Percentiles rank a stretch among this genome's conserved stretches.
Conservation (phyloP, 30 jellyfish, hydroid and myxozoan species). For the Hydractinia echinata region DNA sequence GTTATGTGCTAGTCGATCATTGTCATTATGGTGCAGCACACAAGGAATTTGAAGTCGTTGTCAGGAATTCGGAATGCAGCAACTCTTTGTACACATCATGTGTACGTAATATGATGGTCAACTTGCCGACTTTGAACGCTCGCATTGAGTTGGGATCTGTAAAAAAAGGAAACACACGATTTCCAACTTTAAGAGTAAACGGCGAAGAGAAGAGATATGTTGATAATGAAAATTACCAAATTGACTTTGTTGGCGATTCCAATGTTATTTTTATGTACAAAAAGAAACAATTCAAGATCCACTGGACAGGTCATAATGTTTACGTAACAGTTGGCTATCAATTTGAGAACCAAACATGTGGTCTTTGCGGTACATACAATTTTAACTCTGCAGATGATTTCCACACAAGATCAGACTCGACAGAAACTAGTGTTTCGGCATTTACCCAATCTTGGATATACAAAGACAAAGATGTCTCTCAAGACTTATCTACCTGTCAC, state of each 20-base stretch:
- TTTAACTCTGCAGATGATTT: conserved; percentile 77
- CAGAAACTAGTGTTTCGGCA: conserved; percentile 60
- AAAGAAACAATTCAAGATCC: conserved; percentile 46
- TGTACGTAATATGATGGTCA: conserved; percentile 65
- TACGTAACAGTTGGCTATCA: conserved; percentile 75
- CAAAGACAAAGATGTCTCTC: conserved; percentile 57
- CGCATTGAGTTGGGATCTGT: conserved; percentile 46
- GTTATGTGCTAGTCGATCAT: conserved; percentile 85
- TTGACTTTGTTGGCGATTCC: conserved; percentile 75
- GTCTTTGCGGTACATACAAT: conserved; percentile 98
- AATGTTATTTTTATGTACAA: conserved; percentile 51
- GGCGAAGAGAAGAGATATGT: conserved; percentile 65
- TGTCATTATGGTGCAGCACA: conserved; percentile 72
- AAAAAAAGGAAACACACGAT: conserved; percentile 23
- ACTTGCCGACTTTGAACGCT: conserved; percentile 50
- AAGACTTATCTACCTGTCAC: conserved; percentile 58
- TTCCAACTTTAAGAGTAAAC: conserved; percentile 62
- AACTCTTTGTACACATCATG: conserved; percentile 73
- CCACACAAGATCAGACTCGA: conserved; percentile 84
- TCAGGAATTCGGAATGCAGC: conserved; percentile 61
- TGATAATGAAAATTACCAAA: conserved; percentile 41
- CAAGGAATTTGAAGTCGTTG: conserved; percentile 71
- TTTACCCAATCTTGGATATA: conserved; percentile 83
- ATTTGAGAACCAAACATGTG: conserved; percentile 87
- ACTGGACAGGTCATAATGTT: conserved; percentile 88